Conservation (phyloP, 2,113 vertebrate genomes). For the Euleptes europaea region DNA sequence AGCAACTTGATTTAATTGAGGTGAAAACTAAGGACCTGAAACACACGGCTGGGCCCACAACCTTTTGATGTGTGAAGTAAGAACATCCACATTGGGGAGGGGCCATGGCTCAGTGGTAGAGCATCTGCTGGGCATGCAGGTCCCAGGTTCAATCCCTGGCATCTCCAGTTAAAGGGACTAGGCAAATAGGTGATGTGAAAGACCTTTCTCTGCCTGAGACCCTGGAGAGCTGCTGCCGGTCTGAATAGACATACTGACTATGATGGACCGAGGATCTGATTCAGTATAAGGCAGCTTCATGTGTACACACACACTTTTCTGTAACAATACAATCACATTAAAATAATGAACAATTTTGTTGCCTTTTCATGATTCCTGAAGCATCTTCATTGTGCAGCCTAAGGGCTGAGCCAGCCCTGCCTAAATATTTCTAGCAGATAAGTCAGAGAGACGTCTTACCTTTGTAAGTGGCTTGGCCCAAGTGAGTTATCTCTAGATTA, state of each 20-base stretch:
- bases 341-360: not conserved
- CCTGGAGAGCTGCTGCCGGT: too few species aligned
- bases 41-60: not conserved
- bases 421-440: not conserved
- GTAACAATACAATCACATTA: not conserved
- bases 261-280: too few species aligned
- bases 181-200: too few species aligned
- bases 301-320: not conserved
- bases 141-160: too few species aligned
- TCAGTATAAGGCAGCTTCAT: too few species aligned
- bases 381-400: not conserved
- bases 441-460: constrained; percentile 65
- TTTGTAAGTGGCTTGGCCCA: constrained; percentile 91
- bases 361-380: not conserved
- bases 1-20: not conserved
- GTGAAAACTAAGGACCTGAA: not conserved
- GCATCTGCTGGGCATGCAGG: too few species aligned
- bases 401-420: too few species aligned
- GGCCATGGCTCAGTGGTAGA: too few species aligned
- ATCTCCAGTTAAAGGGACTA: too few species aligned
- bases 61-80: not conserved
- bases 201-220: too few species aligned
- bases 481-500: constrained; percentile 78
- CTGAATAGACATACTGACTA: too few species aligned
- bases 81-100: too few species aligned